Conservation (phyloP, 1,140 invertebrate species). For the Fopius arisanus region DNA sequence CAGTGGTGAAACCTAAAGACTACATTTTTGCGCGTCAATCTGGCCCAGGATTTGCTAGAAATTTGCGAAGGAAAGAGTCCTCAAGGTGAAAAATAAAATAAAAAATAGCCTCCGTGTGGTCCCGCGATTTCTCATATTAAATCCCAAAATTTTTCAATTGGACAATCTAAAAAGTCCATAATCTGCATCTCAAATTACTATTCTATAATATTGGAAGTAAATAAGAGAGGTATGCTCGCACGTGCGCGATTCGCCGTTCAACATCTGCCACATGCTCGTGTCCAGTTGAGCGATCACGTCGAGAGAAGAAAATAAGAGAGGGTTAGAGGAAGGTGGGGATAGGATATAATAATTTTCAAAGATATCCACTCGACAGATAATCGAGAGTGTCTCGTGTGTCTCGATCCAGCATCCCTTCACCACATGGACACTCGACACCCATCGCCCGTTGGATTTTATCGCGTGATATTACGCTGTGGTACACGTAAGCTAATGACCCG, state of each 20-base stretch:
- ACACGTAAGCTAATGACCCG: slow-evolving; percentile 56
- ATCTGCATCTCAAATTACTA: neutral
- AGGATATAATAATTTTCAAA: neutral
- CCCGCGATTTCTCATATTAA: no score
- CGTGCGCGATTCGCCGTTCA: slow-evolving; percentile 39
- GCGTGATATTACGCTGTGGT: slow-evolving; percentile 45
- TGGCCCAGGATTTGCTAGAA: no score
- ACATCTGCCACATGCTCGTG: slow-evolving; percentile 46
- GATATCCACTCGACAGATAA: slow-evolving; percentile 41
- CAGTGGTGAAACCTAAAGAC: no score
- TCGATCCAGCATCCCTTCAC: slow-evolving; percentile 41
- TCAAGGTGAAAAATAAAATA: no score
- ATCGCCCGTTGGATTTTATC: slow-evolving; percentile 47
- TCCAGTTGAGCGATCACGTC: slow-evolving; percentile 32
- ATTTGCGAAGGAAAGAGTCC: no score
- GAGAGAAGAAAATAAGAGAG: slow-evolving; percentile 30
- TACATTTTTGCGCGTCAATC: no score
- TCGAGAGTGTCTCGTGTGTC: slow-evolving; percentile 58
- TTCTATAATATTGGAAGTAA: neutral
- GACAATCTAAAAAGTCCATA: neutral
- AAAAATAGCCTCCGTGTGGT: no score
- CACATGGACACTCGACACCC: slow-evolving; percentile 54
- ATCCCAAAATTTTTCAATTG: neutral
- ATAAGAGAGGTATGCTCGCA: slow-evolving; percentile 18
- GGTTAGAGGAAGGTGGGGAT: neutral